Evolutionary conservation across 2,888 invertebrate genomes (phyloP), one percentile per base, ranked within the genome.

Genomic region (Atrina japonica): DNA sequence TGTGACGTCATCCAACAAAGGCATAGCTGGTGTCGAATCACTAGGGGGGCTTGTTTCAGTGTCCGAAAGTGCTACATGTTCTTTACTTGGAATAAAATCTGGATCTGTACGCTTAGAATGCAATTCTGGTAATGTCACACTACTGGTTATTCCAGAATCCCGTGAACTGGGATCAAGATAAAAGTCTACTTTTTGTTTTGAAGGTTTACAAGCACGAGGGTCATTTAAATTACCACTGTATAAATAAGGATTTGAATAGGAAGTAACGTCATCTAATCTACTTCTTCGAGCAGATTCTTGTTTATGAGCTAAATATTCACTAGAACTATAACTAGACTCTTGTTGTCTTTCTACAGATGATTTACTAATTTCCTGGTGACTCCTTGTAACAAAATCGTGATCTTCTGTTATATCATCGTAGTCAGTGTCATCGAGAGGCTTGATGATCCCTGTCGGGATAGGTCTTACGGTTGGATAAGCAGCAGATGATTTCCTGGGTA

Each of bases 1-100:
- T 45, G 92, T 92, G 90, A 93, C 92, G 86, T 93, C 93, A 52
- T 92, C 92, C 70, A 93, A 89, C 53, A 93, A 88, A 21, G 93
- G 93, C 93, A 93, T 93, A 21, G 93, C 92, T 16, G 92, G 92
- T 6, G 91, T 90, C 86, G 89, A 84, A 65, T 83, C 85, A 59
- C 75, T 77, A 6, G 85, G 83, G 3, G 86, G 85, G 68, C 85
- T 88, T 29, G 78, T 81, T 67, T 85, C 86, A 0, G 83, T 83
- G 58, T 91, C 91, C 11, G 90, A 90, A 56, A 90, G 88, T 40
- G 91, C 91, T 18, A 90, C 88, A 47, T 90, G 85, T 67, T 90
- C 86, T 73, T 91, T 91, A 77, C 90, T 89, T 70, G 90, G 88
- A 52, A 88, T 88, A 25, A 73, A 73, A 47, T 86, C 86, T n/a